Percentiles rank a stretch among this genome's conserved stretches.
These are phyloP conservation scores for Micromesistius poutassou DNA, from an alignment of 2,797 vertebrate genomes.

Conservation along the genomic window DNA sequence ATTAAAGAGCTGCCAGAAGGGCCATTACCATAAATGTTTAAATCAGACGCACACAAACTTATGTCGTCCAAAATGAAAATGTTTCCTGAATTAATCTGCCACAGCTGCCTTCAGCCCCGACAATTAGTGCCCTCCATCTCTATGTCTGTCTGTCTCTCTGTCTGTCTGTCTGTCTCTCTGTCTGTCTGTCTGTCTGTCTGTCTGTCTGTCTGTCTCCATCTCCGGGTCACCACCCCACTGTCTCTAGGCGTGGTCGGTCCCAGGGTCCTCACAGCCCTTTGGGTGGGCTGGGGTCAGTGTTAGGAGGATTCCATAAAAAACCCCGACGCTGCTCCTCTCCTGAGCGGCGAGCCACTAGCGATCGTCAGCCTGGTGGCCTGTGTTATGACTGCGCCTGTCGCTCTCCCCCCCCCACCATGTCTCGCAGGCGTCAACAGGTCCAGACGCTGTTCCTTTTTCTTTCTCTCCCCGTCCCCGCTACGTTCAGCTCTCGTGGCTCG, in stretches of 20 bases:
- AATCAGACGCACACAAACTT: constrained; percentile 92
- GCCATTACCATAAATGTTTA: constrained; percentile 98
- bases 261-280: not conserved
- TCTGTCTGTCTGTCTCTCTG: not conserved
- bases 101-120: constrained; percentile 81
- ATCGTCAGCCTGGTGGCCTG: not conserved
- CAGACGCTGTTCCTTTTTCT: constrained; percentile 59
- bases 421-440: constrained; percentile 49
- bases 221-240: not conserved
- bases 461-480: constrained; percentile 10
- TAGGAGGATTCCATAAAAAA: not conserved
- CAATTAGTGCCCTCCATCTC: constrained; percentile 76
- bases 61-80: constrained; percentile 85
- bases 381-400: constrained; percentile 55
- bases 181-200: too few relatives aligned
- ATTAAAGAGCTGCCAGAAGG: constrained; percentile 94
- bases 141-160: constrained; percentile 1
- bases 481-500: constrained; percentile 34
- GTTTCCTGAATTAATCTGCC: constrained; percentile 91
- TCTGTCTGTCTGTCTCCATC: constrained; percentile 25
- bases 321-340: not conserved
- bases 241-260: not conserved
- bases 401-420: constrained; percentile 50
- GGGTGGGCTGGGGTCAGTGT: not conserved
- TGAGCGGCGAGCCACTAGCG: not conserved